Percentiles rank a stretch among this genome's conserved stretches.
phyloP scores from a whole-genome alignment of 30 jellyfish, hydroid and myxozoan species.

The Catostylus mosaicus region DNA sequence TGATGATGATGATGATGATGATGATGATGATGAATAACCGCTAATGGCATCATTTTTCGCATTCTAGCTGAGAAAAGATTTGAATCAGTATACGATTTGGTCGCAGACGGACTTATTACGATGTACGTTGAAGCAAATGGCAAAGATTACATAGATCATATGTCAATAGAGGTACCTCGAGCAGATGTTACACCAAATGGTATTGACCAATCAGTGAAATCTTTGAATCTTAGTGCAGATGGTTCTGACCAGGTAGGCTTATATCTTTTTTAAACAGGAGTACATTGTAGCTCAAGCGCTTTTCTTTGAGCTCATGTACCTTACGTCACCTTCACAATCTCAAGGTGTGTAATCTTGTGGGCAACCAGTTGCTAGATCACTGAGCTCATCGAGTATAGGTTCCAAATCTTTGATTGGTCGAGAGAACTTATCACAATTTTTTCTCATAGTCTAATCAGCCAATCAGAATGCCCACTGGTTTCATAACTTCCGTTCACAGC shows the following conservation, averaged over 20 bases:
- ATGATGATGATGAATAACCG: not conserved
- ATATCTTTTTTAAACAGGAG: not conserved
- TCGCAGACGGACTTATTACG: slow-evolving; percentile 90
- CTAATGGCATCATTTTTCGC: not conserved
- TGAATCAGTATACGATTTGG: slow-evolving; percentile 84
- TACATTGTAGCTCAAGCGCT: not conserved
- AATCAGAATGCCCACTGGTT: too few species aligned
- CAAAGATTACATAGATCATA: slow-evolving; percentile 86
- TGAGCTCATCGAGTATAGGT: too few species aligned
- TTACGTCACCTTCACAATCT: too few species aligned
- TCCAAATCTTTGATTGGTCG: too few species aligned
- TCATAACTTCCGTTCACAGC: too few species aligned
- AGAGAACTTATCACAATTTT: too few species aligned
- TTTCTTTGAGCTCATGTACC: too few species aligned
- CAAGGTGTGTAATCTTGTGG: too few species aligned
- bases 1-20: too few species aligned
- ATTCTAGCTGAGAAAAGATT: slow-evolving; percentile 81
- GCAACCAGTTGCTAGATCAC: too few species aligned
- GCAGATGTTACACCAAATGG: slow-evolving; percentile 6
- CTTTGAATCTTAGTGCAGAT: not conserved
- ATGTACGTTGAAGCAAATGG: slow-evolving; percentile 80
- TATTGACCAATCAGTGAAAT: not conserved
- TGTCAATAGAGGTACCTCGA: slow-evolving; percentile 65
- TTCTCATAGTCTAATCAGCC: too few species aligned
- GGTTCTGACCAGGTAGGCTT: slow-evolving; percentile 8